Evolutionary conservation across 1,140 invertebrate genomes (phyloP).

Genomic region (Pseudomyrmex pallidus): DNA sequence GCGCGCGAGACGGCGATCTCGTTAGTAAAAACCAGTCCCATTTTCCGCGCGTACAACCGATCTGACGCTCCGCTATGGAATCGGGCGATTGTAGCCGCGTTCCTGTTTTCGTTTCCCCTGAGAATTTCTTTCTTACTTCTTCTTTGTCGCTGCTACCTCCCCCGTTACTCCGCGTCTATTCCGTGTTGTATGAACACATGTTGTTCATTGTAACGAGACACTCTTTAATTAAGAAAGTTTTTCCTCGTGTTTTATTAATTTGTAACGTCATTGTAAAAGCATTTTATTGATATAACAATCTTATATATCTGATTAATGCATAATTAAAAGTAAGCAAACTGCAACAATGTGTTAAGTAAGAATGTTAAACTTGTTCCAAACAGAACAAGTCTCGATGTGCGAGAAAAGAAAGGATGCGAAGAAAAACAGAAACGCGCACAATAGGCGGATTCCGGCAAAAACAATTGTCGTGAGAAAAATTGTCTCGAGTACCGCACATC

Average conservation of each 20-base stretch:
- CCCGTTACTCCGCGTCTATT: not conserved
- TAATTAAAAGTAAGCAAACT: not conserved
- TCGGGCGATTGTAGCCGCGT: slow-evolving; percentile 43
- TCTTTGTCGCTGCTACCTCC: slow-evolving; percentile 50
- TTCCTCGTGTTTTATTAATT: no score
- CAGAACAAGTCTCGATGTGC: not conserved
- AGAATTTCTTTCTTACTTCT: slow-evolving; percentile 68
- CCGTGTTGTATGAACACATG: not conserved
- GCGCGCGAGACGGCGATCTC: slow-evolving; percentile 61
- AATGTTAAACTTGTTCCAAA: not conserved
- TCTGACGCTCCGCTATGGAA: slow-evolving; percentile 78
- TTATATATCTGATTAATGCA: not conserved
- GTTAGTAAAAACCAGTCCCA: slow-evolving; percentile 76
- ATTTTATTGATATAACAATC: no score
- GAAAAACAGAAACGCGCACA: not conserved
- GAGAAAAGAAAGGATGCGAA: slow-evolving; percentile 1
- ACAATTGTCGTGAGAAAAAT: slow-evolving; percentile 1
- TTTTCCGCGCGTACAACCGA: slow-evolving; percentile 78
- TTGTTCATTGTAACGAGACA: no score
- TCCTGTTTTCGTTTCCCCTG: slow-evolving; percentile 45
- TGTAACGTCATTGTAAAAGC: no score
- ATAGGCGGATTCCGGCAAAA: slow-evolving; percentile 17
- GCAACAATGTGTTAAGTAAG: not conserved
- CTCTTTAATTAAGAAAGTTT: no score
- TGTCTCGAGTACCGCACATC: slow-evolving; percentile 39